These are phyloP conservation scores for Sinelater perroti DNA, from an alignment of 2,888 invertebrate genomes.

Conservation along the genomic window DNA sequence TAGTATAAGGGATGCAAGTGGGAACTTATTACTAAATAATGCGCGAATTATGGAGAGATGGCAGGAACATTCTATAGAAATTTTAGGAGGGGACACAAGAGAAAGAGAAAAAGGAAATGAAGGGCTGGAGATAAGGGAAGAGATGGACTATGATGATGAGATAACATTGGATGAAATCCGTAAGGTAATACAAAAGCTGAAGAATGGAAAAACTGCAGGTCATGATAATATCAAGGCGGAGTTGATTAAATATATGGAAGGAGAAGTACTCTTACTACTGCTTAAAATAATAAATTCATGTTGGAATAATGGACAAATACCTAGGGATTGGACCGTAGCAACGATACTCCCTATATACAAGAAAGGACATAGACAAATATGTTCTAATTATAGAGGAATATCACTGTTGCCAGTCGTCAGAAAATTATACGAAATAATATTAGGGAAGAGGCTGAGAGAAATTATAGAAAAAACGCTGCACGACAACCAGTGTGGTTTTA, in stretches of 20 bases:
- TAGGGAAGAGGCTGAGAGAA: slow-evolving; percentile 18
- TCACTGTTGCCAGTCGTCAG: no score
- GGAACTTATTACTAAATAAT: background rate
- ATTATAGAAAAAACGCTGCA: slow-evolving; percentile 22
- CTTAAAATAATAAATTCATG: slow-evolving; percentile 4
- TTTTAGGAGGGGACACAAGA: background rate
- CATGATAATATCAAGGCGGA: slow-evolving; percentile 10
- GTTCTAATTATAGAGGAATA: slow-evolving; percentile 11
- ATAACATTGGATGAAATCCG: slow-evolving; percentile 3
- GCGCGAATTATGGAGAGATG: slow-evolving; percentile 13
- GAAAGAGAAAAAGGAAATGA: background rate
- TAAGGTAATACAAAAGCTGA: slow-evolving; percentile 19
- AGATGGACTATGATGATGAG: slow-evolving; percentile 4
- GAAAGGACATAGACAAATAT: slow-evolving; percentile 12
- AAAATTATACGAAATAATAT: no score
- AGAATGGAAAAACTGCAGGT: slow-evolving; percentile 13
- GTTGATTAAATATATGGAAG: slow-evolving; percentile 17
- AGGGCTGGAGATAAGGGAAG: background rate
- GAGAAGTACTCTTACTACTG: slow-evolving; percentile 6
- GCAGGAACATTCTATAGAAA: slow-evolving; percentile 9
- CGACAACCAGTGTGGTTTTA: slow-evolving; percentile 26
- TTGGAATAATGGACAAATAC: slow-evolving; percentile 20
- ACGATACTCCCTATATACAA: slow-evolving; percentile 13
- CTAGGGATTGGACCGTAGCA: slow-evolving; percentile 9
- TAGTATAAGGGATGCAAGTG: background rate